Base-by-base conservation (phyloP, 2,113 vertebrate genomes). In the Sinocyclocheilus anshuiensis region DNA sequence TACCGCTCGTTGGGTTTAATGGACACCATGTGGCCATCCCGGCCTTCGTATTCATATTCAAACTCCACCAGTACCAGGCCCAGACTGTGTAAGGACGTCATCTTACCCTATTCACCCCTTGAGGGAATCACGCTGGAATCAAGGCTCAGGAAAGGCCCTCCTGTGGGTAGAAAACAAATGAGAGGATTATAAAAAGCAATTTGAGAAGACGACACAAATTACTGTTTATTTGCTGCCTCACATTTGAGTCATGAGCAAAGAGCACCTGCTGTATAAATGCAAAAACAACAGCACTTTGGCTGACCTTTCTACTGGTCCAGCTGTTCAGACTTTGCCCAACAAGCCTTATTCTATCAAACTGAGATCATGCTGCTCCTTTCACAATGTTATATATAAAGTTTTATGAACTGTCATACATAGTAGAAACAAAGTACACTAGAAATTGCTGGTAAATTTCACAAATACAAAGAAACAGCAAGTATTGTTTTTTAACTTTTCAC, bases 1-100 rank as follows among this genome's bases (percentile, higher is more conserved):
- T 98, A 99, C 87, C 97, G 95, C 90, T 99, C 98, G 3, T 99
- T 96, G 81, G 97, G 97, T 83, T 95, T 96, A 91, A 99, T 99
- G 91, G 93, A 94, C n/a, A 99, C 92, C 83, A 91, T 86, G 8
- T 81, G 92, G 1, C 97, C 98, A 0, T 99, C 97, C 78, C 96
- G 96, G 77, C 94, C 94, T 0, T 91, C 88, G 84, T 99, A 99
- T 92, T 98, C 93, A 29, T 98, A 99, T 87, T 96, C 92, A 13
- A 97, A 97, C 88, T 98, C 96, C 88, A 99, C 98, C 93, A 98
- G 91, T 77, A 99, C 97, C 89, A 97, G 92, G 48, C 94, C 96
- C 57, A 96, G 92, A 90, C 95, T 92, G 76, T 85, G 72, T 42
- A 57, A n/a, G 20, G 93, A 89, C 0, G 90, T 76, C 45, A 88